Conservation (phyloP, 1,140 invertebrate genomes). For the Aphelinus certus region DNA sequence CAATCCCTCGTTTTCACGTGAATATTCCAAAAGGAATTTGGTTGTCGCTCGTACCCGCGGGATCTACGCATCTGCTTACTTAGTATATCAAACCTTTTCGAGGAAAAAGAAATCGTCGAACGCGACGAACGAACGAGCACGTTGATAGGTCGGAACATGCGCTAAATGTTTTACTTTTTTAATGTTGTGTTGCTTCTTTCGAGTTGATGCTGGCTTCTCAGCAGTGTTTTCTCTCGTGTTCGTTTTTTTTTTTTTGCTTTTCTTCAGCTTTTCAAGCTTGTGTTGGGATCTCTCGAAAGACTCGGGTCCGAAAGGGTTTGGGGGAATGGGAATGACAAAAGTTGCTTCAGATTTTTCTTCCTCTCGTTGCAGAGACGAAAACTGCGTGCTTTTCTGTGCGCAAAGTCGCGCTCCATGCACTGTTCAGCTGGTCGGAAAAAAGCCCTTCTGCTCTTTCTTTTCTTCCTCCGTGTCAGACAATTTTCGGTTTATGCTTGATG, state of each 20-base stretch:
- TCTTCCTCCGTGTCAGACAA: conserved; percentile 10
- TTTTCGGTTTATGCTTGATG: conserved; percentile 27
- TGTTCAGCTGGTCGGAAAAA: neutral
- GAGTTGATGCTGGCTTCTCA: conserved; percentile 15
- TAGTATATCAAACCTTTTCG: conserved; percentile 7
- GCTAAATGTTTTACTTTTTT: conserved; percentile 6
- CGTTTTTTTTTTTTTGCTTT: conserved; percentile 24
- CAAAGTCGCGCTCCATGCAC: neutral
- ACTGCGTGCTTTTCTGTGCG: neutral
- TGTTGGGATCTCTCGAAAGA: conserved; percentile 19
- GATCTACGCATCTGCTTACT: neutral
- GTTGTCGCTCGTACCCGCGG: neutral
- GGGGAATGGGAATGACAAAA: conserved; percentile 27
- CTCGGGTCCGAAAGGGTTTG: conserved; percentile 19
- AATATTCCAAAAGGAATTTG: conserved; percentile 9
- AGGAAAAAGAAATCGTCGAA: conserved; percentile 40
- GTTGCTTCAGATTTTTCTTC: conserved; percentile 17
- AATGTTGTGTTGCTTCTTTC: conserved; percentile 10
- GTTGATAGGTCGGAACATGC: conserved; percentile 24
- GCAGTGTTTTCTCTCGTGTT: neutral
- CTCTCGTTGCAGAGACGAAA: conserved; percentile 27
- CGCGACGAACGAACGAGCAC: conserved; percentile 38
- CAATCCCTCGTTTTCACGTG: no score
- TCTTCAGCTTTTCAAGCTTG: no score
- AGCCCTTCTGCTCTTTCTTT: conserved; percentile 21